Base-by-base conservation (phyloP, 2,888 invertebrate genomes). In the Anodontia alba region DNA sequence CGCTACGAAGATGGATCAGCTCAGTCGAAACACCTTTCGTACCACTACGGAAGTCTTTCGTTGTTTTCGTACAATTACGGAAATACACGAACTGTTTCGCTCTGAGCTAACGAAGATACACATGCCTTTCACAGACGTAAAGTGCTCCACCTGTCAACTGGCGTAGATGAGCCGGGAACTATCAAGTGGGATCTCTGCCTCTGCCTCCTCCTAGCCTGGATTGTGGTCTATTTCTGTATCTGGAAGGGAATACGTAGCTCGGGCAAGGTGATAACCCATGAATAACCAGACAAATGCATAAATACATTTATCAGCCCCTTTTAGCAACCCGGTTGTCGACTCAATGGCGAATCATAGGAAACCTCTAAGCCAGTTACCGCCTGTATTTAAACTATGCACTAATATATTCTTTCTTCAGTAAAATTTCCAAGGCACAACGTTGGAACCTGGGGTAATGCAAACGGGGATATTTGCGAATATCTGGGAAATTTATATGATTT, bases 221-320 rank as follows among this genome's bases (percentile, higher is more conserved):
- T 94, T 81, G 90, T 94, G 81, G 94, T 94, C 83, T 94, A 94
- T 91, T 91, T 94, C 91, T 94, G 94, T 90, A 94, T 94, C 80
- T 94, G 94, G 91, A 94, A 94, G 87, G 94, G 94, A 84, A 94
- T 94, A 73, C 92, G 93, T 88, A 91, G 92, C 84, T 94, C 94
- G 76, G 94, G 94, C 88, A 94, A 94, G 92, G 94, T 94, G 89
- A 90, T 83, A 68, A 49, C 71, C 73, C 43, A 66, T 54, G 73
- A 54, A 46, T 62, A 74, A 38, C 66, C 31, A 62, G 33, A 74
- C 38, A 36, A 38, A 72, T 29, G n/a, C 72, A 57, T 54, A 57
- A 42, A 29, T 71, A 46, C 66, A 74, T 23, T 23, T 43, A 69
- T 17, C 69, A 31, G 69, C 69, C 69, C 38, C 23, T 2, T n/a